Evolutionary conservation across 2,113 vertebrate genomes (phyloP).

Genomic region (Galemys pyrenaicus): DNA sequence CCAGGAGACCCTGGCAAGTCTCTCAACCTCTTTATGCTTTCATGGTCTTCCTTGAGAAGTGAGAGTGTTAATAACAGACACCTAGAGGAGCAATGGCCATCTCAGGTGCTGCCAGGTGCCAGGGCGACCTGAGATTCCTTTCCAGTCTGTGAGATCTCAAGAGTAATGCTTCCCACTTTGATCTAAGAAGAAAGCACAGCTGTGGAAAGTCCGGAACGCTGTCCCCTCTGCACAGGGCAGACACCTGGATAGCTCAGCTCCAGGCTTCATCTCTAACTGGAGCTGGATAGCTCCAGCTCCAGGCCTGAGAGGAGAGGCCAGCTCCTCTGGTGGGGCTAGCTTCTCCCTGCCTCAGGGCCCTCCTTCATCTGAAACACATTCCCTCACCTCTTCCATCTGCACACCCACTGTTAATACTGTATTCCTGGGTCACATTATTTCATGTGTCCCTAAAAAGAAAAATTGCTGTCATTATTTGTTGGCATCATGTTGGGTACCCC

Average conservation of each 20-base stretch:
- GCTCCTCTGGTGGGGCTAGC: fast-evolving
- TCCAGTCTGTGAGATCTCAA: too few species aligned
- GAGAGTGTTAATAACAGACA: neutral
- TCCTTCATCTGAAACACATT: neutral
- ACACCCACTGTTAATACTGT: neutral
- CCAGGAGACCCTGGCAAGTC: neutral
- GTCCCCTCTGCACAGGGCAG: neutral
- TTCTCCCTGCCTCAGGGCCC: neutral
- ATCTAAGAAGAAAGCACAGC: neutral
- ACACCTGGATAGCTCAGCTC: neutral
- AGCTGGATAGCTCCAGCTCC: neutral
- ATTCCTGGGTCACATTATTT: neutral
- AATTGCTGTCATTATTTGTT: fast-evolving
- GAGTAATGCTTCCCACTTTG: too few species aligned
- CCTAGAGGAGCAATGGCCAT: too few species aligned
- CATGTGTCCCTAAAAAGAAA: neutral
- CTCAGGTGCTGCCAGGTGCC: too few species aligned
- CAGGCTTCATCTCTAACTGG: neutral
- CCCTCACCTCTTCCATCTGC: neutral
- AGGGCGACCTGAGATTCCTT: too few species aligned
- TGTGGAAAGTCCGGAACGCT: neutral
- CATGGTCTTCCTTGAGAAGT: neutral
- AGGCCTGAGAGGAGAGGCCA: neutral
- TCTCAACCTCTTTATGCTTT: neutral
- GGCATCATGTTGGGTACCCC: neutral